These are phyloP conservation scores for Amblyornis subalaris DNA, from an alignment of 2,113 vertebrate genomes.

Conservation along the genomic window DNA sequence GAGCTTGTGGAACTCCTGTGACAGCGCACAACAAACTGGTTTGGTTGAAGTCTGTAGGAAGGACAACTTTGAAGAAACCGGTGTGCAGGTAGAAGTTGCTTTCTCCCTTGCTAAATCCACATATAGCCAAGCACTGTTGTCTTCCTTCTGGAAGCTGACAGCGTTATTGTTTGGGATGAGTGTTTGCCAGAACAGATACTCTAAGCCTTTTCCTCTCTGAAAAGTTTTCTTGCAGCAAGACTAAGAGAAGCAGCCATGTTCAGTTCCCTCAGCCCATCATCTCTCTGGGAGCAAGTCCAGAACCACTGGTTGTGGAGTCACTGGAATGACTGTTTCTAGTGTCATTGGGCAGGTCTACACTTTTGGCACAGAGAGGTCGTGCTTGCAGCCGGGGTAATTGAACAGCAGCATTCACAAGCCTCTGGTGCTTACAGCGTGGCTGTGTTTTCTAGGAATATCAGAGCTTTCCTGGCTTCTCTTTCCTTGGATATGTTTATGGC, in stretches of 20 bases:
- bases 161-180: neutral
- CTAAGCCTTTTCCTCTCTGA: neutral
- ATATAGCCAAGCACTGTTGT: neutral
- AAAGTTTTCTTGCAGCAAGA: neutral
- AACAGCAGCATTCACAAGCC: neutral
- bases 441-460: neutral
- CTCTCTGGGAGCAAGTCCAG: neutral
- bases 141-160: neutral
- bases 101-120: neutral
- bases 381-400: neutral
- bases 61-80: neutral
- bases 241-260: neutral
- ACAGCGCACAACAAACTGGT: neutral
- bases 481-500: neutral
- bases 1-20: neutral
- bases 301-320: neutral
- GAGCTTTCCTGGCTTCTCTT: neutral
- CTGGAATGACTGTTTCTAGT: neutral
- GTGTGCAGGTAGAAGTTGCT: neutral
- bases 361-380: neutral
- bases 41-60: neutral
- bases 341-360: neutral
- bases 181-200: neutral
- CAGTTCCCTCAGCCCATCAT: neutral
- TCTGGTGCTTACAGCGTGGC: neutral